Conservation (phyloP, 2,797 vertebrate species). For the Sebastes reedi region DNA sequence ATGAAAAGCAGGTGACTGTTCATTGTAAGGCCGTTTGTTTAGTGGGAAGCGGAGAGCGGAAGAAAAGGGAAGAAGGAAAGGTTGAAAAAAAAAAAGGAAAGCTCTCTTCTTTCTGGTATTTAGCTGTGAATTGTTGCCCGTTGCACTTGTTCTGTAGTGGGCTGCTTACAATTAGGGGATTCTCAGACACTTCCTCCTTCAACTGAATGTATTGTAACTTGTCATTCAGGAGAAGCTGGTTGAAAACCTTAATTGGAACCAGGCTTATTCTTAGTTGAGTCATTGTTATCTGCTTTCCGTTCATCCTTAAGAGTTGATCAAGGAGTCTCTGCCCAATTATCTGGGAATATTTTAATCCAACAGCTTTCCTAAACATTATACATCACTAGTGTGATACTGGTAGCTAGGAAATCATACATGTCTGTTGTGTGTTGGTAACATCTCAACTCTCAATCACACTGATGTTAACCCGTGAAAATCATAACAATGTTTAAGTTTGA, state of each 20-base stretch:
- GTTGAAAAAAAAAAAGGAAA: neutral
- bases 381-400: neutral
- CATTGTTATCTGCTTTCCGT: constrained; percentile 3
- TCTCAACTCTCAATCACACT: neutral
- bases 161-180: constrained; percentile 49
- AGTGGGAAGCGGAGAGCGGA: constrained; percentile 70
- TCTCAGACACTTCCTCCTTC: constrained; percentile 44
- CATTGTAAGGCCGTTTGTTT: constrained; percentile 64
- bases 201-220: constrained; percentile 29
- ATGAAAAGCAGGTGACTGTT: constrained; percentile 86
- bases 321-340: constrained; percentile 1
- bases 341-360: neutral
- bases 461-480: neutral
- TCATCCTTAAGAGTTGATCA: constrained; percentile 4
- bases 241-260: constrained; percentile 30
- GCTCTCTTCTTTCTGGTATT: constrained; percentile 38
- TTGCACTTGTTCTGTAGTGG: constrained; percentile 53
- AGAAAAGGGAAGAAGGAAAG: constrained; percentile 61
- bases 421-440: neutral
- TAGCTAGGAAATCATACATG: neutral
- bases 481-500: neutral
- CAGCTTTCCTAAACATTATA: neutral
- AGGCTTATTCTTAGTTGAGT: neutral
- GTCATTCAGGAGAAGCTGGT: constrained; percentile 25
- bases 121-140: constrained; percentile 52